These are phyloP conservation scores for Anoura caudifer DNA, from an alignment of 2,113 vertebrate species.

Conservation along the genomic window DNA sequence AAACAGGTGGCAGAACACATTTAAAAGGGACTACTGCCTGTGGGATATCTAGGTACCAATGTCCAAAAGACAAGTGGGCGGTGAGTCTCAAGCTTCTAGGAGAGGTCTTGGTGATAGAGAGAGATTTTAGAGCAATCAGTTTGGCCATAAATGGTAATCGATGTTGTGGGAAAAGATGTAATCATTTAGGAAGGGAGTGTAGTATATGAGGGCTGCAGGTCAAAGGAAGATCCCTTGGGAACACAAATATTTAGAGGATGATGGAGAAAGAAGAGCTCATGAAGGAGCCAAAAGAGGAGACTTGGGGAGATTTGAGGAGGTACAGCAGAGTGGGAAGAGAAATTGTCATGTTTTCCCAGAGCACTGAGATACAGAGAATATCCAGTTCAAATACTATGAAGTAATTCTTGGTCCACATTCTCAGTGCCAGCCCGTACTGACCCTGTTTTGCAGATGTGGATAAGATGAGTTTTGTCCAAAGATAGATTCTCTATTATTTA, in stretches of 20 bases:
- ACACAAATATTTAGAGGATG: neutral
- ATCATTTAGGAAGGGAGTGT: neutral
- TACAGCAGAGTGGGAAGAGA: neutral
- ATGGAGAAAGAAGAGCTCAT: neutral
- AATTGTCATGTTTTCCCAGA: neutral
- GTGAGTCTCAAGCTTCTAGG: neutral
- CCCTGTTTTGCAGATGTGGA: neutral
- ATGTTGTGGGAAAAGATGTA: neutral
- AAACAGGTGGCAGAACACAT: neutral
- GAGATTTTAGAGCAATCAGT: neutral
- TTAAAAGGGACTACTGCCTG: neutral
- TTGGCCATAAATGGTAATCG: neutral
- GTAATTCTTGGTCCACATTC: neutral
- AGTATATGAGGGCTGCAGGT: neutral
- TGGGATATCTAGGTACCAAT: neutral
- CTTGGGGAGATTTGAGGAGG: neutral
- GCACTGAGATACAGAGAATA: neutral
- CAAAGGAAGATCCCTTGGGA: neutral
- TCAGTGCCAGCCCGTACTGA: neutral
- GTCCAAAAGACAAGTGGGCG: neutral
- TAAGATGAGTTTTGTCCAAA: neutral
- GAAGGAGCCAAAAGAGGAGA: neutral
- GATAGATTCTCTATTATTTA: neutral
- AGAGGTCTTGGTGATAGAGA: neutral
- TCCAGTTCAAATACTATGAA: neutral